A percentile compares a stretch with the other conserved stretches of the same genome.
These are phyloP conservation scores for Drosophila kohkoa DNA, from an alignment of 1,140 invertebrate species.

Conservation along the genomic window DNA sequence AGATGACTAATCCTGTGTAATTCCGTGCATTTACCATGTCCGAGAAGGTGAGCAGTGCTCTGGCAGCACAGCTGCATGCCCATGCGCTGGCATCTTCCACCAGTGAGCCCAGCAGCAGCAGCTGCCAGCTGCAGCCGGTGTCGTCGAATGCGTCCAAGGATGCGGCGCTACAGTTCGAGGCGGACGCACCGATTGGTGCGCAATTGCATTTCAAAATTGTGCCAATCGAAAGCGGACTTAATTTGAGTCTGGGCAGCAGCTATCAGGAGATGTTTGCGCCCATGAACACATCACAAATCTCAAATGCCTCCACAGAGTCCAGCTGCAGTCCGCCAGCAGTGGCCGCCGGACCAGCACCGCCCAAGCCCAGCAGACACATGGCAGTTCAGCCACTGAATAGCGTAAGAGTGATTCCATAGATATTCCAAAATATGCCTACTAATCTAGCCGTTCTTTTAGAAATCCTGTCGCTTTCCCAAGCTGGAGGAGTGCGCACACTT, in stretches of 20 bases:
- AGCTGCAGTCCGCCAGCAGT: conserved; percentile 63
- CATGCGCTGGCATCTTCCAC: conserved; percentile 58
- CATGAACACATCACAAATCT: conserved; percentile 84
- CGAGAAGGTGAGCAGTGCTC: conserved; percentile 67
- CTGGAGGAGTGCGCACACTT: conserved; percentile 99
- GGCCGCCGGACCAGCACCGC: conserved; percentile 33
- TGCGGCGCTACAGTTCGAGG: conserved; percentile 56
- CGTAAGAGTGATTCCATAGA: conserved; percentile 38
- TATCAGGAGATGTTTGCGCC: conserved; percentile 78
- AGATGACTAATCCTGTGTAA: conserved; percentile 41
- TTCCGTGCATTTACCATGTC: conserved; percentile 47
- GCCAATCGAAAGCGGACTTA: conserved; percentile 57
- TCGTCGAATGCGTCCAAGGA: conserved; percentile 41
- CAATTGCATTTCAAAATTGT: conserved; percentile 80
- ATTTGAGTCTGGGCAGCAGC: conserved; percentile 41
- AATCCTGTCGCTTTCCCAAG: conserved; percentile 92
- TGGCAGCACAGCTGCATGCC: conserved; percentile 66
- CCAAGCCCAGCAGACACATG: conserved; percentile 75
- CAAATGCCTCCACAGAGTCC: conserved; percentile 79
- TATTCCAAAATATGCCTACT: neutral
- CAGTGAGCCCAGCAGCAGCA: conserved; percentile 9
- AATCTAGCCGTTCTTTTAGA: conserved; percentile 42
- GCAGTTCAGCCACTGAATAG: conserved; percentile 74
- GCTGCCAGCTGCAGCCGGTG: conserved; percentile 38
- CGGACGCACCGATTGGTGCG: conserved; percentile 66